Evolutionary conservation across 1,140 invertebrate species (phyloP).

Genomic region (Drosophila dunni): DNA sequence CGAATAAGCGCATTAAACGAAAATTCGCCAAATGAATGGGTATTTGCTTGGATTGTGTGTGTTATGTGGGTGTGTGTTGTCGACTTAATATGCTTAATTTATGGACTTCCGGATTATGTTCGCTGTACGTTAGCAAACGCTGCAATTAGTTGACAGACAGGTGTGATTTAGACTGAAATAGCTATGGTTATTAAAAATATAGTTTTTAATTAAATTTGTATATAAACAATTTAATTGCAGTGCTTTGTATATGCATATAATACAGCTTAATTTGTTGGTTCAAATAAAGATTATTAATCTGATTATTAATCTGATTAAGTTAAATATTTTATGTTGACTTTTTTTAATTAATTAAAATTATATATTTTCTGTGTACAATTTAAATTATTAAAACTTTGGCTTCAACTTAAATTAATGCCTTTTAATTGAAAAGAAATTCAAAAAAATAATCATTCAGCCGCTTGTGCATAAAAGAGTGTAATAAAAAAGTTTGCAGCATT

Average conservation of each 20-base stretch:
- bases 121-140: neutral
- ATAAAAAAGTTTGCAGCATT: no score
- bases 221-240: neutral
- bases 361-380: no score
- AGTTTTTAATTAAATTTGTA: neutral
- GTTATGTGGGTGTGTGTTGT: slow-evolving; percentile 22
- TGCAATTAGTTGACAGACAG: neutral
- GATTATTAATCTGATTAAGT: no score
- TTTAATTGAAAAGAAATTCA: no score
- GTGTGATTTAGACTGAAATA: neutral
- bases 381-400: no score
- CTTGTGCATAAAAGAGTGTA: no score
- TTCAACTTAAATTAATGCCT: no score
- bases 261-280: neutral
- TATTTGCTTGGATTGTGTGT: slow-evolving; percentile 14
- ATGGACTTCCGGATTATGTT: slow-evolving; percentile 24
- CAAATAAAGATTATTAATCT: neutral
- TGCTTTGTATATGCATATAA: neutral
- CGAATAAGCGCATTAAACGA: slow-evolving; percentile 62
- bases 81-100: slow-evolving; percentile 47
- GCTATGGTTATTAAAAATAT: neutral
- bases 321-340: no score
- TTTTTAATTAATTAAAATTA: no score
- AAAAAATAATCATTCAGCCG: no score
- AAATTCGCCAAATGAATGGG: slow-evolving; percentile 28